Evolutionary conservation across 2,797 vertebrate genomes (phyloP).

Genomic region (Sarcophilus harrisii): DNA sequence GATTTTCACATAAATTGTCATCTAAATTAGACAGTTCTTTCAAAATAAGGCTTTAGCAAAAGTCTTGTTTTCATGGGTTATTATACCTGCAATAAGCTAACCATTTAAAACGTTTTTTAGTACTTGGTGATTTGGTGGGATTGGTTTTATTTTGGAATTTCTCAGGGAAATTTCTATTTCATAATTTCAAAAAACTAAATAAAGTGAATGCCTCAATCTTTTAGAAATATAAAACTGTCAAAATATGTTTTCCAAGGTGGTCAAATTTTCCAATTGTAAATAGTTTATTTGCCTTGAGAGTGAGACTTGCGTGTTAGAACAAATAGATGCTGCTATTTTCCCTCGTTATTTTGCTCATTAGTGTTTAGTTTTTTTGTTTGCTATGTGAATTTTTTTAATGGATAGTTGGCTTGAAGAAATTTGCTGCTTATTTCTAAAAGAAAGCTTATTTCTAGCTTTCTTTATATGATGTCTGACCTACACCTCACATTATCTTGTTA

Average conservation of each 20-base stretch:
- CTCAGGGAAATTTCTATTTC: constrained; percentile 52
- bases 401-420: neutral
- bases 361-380: constrained; percentile 56
- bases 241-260: constrained; percentile 72
- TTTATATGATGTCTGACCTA: neutral
- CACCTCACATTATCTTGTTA: constrained; percentile 27
- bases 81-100: constrained; percentile 71
- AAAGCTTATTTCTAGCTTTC: constrained; percentile 1
- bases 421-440: constrained; percentile 18
- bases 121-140: constrained; percentile 77
- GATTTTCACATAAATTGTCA: constrained; percentile 75
- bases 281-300: constrained; percentile 2
- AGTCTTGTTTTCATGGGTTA: constrained; percentile 66
- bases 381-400: constrained; percentile 21
- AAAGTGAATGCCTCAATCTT: neutral
- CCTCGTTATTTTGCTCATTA: constrained; percentile 62
- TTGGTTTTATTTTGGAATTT: constrained; percentile 80
- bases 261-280: constrained; percentile 74
- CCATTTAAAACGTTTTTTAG: constrained; percentile 77
- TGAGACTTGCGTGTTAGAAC: constrained; percentile 60
- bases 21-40: constrained; percentile 66
- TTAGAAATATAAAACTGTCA: constrained; percentile 29
- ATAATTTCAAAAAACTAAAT: neutral
- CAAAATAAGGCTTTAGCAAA: constrained; percentile 61
- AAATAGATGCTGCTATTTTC: constrained; percentile 61